Base-by-base conservation (phyloP, 2,113 vertebrate genomes). In the Rhadina sibilatrix region DNA sequence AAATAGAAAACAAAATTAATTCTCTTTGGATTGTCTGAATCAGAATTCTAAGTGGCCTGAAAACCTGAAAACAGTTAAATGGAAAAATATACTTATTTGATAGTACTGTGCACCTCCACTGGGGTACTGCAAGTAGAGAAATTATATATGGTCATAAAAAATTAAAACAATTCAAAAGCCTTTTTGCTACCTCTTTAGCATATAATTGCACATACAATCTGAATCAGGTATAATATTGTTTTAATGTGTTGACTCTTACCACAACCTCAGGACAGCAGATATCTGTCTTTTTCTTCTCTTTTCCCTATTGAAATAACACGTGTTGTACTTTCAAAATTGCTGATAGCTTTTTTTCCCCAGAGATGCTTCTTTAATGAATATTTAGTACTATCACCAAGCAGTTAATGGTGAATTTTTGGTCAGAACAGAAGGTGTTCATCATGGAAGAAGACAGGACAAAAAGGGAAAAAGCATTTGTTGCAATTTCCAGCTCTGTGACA, bases 241-340 rank as follows among this genome's bases (percentile, higher is more conserved):
- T 90, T 28, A 53, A 18, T 44, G 12, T 47, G 18, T 37, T 82
- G 56, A 71, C 27, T 80, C 12, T 53, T 65, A 90, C 38, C 30
- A 40, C 52, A 3, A 2, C 28, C 50, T 24, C 17, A 37, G 12
- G 21, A 85, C 33, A 56, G 52, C 35, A 76, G 79, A 44, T 68
- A 64, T 3, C 38, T 71, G 6, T 5, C 37, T 64, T 90, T 87
- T 82, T 53, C 12, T 28, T 74, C 49, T 80, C 64, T 70, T 61
- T 3, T 72, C 20, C 16, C 11, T 60, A 8, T 54, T 70, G 75
- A 68, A 87, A 54, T 47, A 56, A 10, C 53, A 27, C 0, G 0
- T 46, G 19, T 31, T 74, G 3, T 87, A 31, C 20, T 37, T 66
- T 89, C 69, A 60, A 40, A 83, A 83, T 38, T 74, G 31, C 31